phyloP scores from a whole-genome alignment of 2,888 invertebrate species.

The Orthonychiurus folsomi region DNA sequence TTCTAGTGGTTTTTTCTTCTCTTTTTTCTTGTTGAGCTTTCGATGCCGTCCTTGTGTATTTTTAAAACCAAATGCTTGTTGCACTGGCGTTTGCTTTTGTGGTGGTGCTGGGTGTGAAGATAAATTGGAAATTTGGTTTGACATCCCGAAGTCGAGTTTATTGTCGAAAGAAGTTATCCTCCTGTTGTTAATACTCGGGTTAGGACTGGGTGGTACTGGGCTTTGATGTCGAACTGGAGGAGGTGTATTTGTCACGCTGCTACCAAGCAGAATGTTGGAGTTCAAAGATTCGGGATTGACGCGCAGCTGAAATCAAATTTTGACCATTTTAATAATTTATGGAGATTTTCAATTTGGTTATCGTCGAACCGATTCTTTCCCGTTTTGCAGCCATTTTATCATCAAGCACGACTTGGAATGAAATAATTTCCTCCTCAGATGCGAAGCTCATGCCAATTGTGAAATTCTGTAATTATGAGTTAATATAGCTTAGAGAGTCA shows the following conservation, averaged over 20 bases:
- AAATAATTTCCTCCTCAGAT: background rate
- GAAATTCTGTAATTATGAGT: background rate
- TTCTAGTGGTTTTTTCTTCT: constrained; percentile 53
- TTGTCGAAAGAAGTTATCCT: background rate
- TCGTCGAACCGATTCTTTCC: background rate
- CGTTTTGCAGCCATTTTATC: constrained; percentile 4
- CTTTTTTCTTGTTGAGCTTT: constrained; percentile 40
- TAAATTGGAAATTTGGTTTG: too few species aligned
- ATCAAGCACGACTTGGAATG: background rate
- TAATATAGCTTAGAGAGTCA: background rate
- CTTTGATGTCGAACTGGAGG: background rate
- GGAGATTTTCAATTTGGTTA: background rate
- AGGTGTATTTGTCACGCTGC: background rate
- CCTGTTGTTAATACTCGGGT: background rate
- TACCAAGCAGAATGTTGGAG: background rate
- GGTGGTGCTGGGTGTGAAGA: too few species aligned
- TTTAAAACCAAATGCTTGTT: too few species aligned
- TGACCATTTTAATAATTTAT: background rate
- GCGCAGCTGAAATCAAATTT: background rate
- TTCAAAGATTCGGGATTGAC: background rate
- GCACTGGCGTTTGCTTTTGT: background rate
- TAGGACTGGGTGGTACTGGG: background rate
- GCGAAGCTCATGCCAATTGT: constrained; percentile 3
- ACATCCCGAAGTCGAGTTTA: background rate
- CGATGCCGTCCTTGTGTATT: constrained; percentile 27